Evolutionary conservation across 2,113 vertebrate species (phyloP).

Genomic region (Ursus arctos): DNA sequence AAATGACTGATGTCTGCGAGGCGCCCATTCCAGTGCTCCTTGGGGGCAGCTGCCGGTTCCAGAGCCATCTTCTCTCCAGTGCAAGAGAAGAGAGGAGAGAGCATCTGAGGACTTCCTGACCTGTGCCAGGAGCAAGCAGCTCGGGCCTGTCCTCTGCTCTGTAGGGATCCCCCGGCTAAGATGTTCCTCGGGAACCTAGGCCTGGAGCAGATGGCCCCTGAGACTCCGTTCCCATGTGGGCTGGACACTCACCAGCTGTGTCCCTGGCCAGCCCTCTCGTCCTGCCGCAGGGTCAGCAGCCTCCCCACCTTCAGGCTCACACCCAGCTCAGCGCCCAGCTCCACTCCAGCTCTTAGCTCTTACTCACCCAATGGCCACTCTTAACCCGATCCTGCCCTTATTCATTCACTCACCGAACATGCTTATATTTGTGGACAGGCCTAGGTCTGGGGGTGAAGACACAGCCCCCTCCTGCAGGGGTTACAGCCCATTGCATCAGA

Average conservation of each 20-base stretch:
- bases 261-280: background rate
- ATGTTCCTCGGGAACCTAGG: background rate
- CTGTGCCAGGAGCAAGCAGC: background rate
- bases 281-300: background rate
- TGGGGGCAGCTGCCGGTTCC: background rate
- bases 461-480: background rate
- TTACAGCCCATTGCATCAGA: background rate
- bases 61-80: background rate
- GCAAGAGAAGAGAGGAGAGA: background rate
- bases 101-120: rapidly evolving
- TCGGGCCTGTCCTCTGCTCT: background rate
- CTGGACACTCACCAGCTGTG: background rate
- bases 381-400: background rate
- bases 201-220: background rate
- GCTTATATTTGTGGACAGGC: background rate
- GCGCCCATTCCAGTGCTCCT: background rate
- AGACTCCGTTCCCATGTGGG: background rate
- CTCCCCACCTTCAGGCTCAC: background rate
- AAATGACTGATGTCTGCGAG: background rate
- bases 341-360: background rate
- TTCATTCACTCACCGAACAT: background rate
- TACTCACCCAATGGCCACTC: rapidly evolving
- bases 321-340: background rate
- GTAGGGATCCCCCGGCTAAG: background rate
- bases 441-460: background rate